Evolutionary conservation across 2,888 invertebrate species (phyloP), one percentile per base, ranked within the genome.

Genomic region (Chloroclysta siterata): DNA sequence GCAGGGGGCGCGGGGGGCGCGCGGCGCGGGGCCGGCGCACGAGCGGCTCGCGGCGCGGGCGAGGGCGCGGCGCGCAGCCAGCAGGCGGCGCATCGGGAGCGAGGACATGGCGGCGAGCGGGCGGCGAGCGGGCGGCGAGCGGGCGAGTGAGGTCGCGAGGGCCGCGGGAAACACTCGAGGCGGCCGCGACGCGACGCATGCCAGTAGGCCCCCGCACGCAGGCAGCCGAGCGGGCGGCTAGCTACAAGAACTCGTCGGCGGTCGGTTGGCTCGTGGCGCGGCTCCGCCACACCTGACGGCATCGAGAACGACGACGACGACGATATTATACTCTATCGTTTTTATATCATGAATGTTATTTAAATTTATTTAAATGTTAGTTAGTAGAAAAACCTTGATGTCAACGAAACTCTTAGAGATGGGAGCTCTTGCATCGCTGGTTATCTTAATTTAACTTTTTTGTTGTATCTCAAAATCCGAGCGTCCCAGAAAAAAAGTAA

Each of bases 1-100:
- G 70, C 54, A 46, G 71, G 64, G 59, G 73, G 71, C 58, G 53
- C 60, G 68, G 68, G 71, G 53, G 64, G 65, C 44, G 68, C 56
- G 66, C 55, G 13, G 63, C 53, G 53, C 54, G 47, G 36, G 46
- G 46, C 73, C 66, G 58, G 60, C 69, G 70, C 71, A 68, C 54
- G 70, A 61, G 56, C 65, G 47, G 72, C 72, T 59, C 44, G 33
- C 28, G 13, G 48, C 8, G 22, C 70, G 60, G 17, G 41, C 56
- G 50, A 6, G 39, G 22, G 29, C 13, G 53, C 28, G 67, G 65
- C 70, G 74, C 60, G 48, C 11, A 65, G 66, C 62, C 47, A 14
- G 46, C 33, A 47, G 47, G n/a, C 28, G 53, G 29, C 71, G 74
- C 62, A 52, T 13, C 50, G 13, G n/a, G 42, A 41, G 36, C 13